Conservation (phyloP, 2,113 vertebrate species). For the Rhea americana region DNA sequence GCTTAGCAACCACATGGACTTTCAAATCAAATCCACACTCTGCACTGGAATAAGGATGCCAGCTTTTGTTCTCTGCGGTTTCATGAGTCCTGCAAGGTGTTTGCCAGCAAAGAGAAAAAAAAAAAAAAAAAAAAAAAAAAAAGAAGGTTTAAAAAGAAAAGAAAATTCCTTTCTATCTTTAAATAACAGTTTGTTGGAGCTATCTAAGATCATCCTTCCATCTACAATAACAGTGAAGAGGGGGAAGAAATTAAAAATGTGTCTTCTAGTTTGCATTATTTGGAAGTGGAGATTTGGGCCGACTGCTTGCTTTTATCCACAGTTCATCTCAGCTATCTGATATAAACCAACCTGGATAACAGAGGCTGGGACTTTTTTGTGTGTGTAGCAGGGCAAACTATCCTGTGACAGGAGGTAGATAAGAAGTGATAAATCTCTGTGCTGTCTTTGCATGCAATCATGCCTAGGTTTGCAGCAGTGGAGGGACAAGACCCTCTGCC, state of each 20-base stretch:
- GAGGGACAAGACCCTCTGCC: neutral
- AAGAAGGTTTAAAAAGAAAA: neutral
- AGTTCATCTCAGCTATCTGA: neutral
- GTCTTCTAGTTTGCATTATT: neutral
- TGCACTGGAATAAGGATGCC: neutral
- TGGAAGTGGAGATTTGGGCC: neutral
- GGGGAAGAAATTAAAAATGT: neutral
- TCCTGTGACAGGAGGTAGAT: neutral
- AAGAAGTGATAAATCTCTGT: neutral
- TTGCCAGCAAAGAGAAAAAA: neutral
- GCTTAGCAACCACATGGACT: accelerated
- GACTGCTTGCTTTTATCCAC: neutral
- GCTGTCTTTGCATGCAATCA: neutral
- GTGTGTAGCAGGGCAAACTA: neutral
- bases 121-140: neutral
- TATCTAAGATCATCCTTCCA: neutral
- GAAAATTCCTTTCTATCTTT: neutral
- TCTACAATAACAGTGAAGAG: neutral
- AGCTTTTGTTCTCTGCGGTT: neutral
- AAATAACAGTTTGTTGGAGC: neutral
- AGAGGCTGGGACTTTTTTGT: neutral
- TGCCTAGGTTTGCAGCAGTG: neutral
- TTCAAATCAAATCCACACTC: neutral
- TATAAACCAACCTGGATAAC: neutral
- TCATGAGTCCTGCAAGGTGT: neutral